Evolutionary conservation across 2,797 vertebrate genomes (phyloP).

Genomic region (Leptoclinus maculatus): DNA sequence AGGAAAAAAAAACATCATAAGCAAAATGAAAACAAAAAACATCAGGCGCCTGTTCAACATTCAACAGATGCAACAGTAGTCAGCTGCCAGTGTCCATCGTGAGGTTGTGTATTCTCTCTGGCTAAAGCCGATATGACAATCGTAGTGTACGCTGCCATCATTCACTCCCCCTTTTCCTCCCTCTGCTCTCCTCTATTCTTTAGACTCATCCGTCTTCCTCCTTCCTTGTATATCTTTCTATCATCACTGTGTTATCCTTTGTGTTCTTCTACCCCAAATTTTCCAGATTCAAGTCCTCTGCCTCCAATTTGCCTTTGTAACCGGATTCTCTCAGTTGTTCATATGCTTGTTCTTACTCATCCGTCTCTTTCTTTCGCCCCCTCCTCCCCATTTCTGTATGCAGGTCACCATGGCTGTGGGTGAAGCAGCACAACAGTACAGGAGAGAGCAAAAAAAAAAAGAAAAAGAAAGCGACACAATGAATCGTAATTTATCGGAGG

Average conservation of each 20-base stretch:
- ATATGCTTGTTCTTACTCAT: constrained; percentile 28
- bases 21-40: constrained; percentile 52
- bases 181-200: neutral
- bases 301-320: constrained; percentile 15
- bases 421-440: constrained; percentile 48
- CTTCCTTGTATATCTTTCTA: constrained; percentile 11
- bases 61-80: constrained; percentile 45
- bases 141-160: constrained; percentile 25
- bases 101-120: constrained; percentile 18
- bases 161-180: constrained; percentile 14
- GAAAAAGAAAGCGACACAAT: constrained; percentile 29
- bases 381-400: constrained; percentile 38
- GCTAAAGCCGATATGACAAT: constrained; percentile 51
- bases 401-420: constrained; percentile 49
- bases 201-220: neutral
- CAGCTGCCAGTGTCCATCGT: constrained; percentile 51
- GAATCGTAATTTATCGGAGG: constrained; percentile 60
- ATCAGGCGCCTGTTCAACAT: constrained; percentile 34
- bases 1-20: constrained; percentile 52
- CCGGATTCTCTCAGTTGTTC: constrained; percentile 31
- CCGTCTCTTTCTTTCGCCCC: constrained; percentile 13
- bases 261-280: constrained; percentile 11
- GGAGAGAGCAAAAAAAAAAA: constrained; percentile 20
- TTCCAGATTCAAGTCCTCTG: constrained; percentile 20
- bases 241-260: constrained; percentile 24